These are phyloP conservation scores for Rotaria magnacalcarata DNA, from an alignment of 2,888 invertebrate species.

Conservation along the genomic window DNA sequence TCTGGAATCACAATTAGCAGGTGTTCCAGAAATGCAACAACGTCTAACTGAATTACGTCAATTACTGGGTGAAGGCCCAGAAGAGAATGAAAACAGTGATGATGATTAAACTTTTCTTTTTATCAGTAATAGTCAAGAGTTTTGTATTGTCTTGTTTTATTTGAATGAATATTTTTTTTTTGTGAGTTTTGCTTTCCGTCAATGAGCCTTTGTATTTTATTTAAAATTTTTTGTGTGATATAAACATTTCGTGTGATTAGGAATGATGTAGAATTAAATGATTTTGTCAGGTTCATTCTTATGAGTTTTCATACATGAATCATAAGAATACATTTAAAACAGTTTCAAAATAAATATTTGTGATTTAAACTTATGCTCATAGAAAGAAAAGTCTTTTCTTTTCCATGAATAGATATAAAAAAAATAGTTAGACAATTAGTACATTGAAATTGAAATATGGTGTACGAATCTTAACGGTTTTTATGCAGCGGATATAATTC, in stretches of 20 bases:
- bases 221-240: background rate
- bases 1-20: constrained; percentile 61
- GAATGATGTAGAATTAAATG: background rate
- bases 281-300: no score
- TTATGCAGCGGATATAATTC: no score
- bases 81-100: background rate
- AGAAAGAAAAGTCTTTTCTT: no score
- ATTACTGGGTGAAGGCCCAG: constrained; percentile 56
- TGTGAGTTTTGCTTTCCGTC: no score
- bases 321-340: background rate
- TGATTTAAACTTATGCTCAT: background rate
- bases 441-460: no score
- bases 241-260: background rate
- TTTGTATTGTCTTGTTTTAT: background rate
- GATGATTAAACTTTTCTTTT: background rate
- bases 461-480: no score
- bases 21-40: constrained; percentile 60
- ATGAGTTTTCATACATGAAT: background rate
- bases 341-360: background rate
- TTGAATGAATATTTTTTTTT: background rate
- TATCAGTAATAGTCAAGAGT: background rate
- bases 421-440: no score
- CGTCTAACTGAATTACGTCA: constrained; percentile 60
- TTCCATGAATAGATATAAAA: no score
- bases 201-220: background rate